Conservation (phyloP, 2,797 vertebrate species). For the Apodemus agrarius region DNA sequence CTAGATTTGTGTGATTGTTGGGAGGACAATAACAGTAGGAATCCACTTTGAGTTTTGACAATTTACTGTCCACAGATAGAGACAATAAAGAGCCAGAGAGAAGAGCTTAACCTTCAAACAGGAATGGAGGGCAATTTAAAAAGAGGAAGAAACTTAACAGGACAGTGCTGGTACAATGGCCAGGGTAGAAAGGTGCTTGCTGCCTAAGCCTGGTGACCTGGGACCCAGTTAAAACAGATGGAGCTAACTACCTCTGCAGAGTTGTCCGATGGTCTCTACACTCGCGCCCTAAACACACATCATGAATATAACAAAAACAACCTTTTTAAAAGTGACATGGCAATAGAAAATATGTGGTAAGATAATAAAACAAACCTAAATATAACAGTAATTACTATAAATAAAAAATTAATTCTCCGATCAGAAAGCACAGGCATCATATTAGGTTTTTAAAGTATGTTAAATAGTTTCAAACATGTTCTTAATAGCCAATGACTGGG, state of each 20-base stretch:
- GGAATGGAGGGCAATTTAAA: neutral
- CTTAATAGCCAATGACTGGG: neutral
- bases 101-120: neutral
- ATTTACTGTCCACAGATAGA: slow-evolving; percentile 18
- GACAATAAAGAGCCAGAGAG: neutral
- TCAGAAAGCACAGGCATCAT: slow-evolving; percentile 25
- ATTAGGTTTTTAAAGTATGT: slow-evolving; percentile 16
- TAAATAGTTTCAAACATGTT: neutral
- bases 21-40: neutral
- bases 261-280: neutral
- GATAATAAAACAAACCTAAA: neutral
- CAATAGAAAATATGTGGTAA: neutral
- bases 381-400: neutral
- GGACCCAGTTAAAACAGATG: neutral
- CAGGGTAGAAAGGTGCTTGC: neutral
- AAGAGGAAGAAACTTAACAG: neutral
- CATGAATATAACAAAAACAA: neutral
- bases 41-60: neutral
- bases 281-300: too few species aligned
- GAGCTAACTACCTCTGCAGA: neutral
- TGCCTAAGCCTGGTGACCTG: too few species aligned
- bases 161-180: too few species aligned
- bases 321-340: neutral
- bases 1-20: slow-evolving; percentile 3
- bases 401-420: neutral